Evolutionary conservation across 2,113 vertebrate species (phyloP).

Genomic region (Platanista minor): DNA sequence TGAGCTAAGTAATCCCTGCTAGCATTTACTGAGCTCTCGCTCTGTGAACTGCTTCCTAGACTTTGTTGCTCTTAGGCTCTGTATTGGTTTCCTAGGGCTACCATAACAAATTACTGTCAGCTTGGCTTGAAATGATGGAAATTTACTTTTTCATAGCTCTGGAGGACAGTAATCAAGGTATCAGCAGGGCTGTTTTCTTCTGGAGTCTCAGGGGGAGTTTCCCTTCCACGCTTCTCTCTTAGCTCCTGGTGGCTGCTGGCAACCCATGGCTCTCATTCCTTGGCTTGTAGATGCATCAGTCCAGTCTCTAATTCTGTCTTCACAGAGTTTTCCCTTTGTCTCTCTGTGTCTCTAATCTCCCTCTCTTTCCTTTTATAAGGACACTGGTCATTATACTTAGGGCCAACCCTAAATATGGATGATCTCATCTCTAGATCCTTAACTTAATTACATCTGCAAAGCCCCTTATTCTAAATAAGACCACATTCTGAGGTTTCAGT

Average conservation of each 20-base stretch:
- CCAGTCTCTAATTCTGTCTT: background rate
- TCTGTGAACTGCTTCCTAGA: too few relatives aligned
- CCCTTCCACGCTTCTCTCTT: background rate
- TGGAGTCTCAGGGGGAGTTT: background rate
- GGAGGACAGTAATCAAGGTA: background rate
- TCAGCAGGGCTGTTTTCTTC: background rate
- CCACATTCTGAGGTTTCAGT: background rate
- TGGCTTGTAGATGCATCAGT: background rate
- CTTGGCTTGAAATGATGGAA: background rate
- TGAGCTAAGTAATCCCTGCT: background rate
- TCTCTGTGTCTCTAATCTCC: background rate
- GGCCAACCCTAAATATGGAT: background rate
- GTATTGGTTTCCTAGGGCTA: background rate
- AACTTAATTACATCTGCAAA: background rate
- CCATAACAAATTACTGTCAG: rapidly evolving
- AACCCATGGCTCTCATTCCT: too few relatives aligned
- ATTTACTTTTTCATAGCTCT: background rate
- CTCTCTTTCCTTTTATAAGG: background rate
- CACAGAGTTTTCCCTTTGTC: background rate
- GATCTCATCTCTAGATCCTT: background rate
- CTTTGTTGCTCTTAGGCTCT: background rate
- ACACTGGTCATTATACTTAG: background rate
- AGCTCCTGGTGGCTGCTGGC: background rate
- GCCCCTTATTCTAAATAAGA: background rate
- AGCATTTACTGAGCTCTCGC: background rate